Evolutionary conservation across 2,113 vertebrate genomes (phyloP).

Genomic region (Campylorhamphus procurvoides): DNA sequence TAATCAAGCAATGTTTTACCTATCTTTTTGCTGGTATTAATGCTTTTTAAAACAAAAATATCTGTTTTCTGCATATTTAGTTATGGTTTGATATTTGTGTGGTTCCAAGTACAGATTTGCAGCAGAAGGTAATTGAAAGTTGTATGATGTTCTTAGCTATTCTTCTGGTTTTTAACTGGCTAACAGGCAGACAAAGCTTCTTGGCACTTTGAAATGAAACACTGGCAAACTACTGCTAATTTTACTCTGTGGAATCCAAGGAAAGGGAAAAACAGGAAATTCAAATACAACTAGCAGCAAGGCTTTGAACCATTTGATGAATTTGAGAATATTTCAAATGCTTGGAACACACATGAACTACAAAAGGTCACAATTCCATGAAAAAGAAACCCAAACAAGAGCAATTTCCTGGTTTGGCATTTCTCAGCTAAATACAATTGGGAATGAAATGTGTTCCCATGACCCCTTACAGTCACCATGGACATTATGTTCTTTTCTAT

Average conservation of each 20-base stretch:
- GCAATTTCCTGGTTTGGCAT: conserved; percentile 34
- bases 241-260: conserved; percentile 36
- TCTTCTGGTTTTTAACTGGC: neutral
- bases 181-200: conserved; percentile 18
- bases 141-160: neutral
- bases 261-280: conserved; percentile 22
- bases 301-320: conserved; percentile 10
- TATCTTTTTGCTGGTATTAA: neutral
- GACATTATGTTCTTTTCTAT: conserved; percentile 32
- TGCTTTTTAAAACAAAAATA: neutral
- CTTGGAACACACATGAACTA: conserved; percentile 2
- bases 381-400: conserved; percentile 44
- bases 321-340: conserved; percentile 49
- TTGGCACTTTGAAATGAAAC: neutral
- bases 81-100: neutral
- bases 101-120: neutral
- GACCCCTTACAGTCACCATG: conserved; percentile 11
- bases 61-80: neutral
- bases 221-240: conserved; percentile 30
- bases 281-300: neutral
- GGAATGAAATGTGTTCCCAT: conserved; percentile 11
- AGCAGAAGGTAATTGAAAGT: neutral
- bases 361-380: conserved; percentile 46
- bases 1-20: neutral
- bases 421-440: conserved; percentile 34